Evolutionary conservation across 2,797 vertebrate genomes (phyloP).

Genomic region (Cyclura pinguis): DNA sequence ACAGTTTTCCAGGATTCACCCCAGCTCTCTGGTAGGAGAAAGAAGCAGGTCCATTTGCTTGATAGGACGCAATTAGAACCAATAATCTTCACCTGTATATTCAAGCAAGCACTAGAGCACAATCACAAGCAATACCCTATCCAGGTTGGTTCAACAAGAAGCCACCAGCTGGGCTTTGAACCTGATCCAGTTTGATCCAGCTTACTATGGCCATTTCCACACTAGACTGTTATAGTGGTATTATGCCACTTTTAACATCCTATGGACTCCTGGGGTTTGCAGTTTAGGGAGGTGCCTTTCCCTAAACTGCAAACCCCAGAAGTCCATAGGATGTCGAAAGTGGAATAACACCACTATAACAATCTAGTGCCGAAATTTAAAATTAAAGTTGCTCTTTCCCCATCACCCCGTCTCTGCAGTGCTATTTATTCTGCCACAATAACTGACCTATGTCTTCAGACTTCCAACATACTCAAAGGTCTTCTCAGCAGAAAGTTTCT

Average conservation of each 20-base stretch:
- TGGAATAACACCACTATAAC: too few relatives aligned
- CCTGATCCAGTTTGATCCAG: not conserved
- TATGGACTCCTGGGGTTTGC: too few relatives aligned
- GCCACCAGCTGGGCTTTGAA: not conserved
- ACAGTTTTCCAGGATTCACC: not conserved
- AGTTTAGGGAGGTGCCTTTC: too few relatives aligned
- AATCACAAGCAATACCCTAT: not conserved
- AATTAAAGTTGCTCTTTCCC: not conserved
- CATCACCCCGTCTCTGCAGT: too few relatives aligned
- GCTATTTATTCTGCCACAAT: not conserved
- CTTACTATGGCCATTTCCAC: not conserved
- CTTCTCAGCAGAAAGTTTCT: not conserved
- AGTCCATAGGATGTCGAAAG: too few relatives aligned
- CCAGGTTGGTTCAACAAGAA: not conserved
- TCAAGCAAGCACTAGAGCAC: not conserved
- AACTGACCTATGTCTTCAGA: not conserved
- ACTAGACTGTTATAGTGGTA: too few relatives aligned
- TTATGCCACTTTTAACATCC: too few relatives aligned
- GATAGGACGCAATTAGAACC: not conserved
- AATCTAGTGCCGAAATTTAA: not conserved
- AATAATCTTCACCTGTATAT: not conserved
- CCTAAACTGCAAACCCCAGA: too few relatives aligned
- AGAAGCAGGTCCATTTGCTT: conserved; percentile 3
- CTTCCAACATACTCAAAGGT: not conserved
- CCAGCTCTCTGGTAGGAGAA: not conserved